Base-by-base conservation (phyloP, 2,113 vertebrate species). In the Oxygymnocypris stewartii region DNA sequence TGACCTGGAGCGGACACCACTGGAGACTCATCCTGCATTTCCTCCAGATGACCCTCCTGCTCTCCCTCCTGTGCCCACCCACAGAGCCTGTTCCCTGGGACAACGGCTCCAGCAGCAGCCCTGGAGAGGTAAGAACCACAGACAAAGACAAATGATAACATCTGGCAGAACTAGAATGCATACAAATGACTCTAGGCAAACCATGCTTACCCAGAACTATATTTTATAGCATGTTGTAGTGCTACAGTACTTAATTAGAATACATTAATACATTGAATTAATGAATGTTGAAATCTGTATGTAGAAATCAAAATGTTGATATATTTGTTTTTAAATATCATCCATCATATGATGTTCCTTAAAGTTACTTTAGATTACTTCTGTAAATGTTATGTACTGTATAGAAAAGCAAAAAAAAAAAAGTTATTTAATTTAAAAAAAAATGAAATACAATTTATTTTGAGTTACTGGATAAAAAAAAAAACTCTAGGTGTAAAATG, bases 31-130 rank as follows among this genome's bases (percentile, higher is more conserved):
- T 61, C 40, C 85, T 44, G 54, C n/a, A 23, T 63, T 80, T 86
- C 49, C 65, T 84, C 82, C 82, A 74, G 82, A 79, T 61, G 47
- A 61, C 63, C 82, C 82, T 87, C 0, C 25, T 87, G 20, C 67
- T 84, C n/a, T 40, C 51, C 63, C 20, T 87, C 47, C 74, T 78
- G 44, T 87, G 61, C 86, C 63, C 75, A 73, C 49, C 63, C 40
- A 57, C 49, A n/a, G 65, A 79, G 65, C 40, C 76, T 75, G 31
- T 63, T 79, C 40, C 65, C 67, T 63, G 54, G 82, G 86, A 79
- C 37, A 49, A 11, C 6, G 65, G 47, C 65, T 37, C 67, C 11
- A 44, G 63, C 35, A 13, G 47, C n/a, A 49, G 44, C 59, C 61
- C 82, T 28, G 63, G 6, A 23, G 47, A 87, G 86, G 86, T 87